Percentiles rank a stretch among this genome's conserved stretches.
These are phyloP conservation scores for Callipepla californica DNA, from an alignment of 2,113 vertebrate genomes.

Conservation along the genomic window DNA sequence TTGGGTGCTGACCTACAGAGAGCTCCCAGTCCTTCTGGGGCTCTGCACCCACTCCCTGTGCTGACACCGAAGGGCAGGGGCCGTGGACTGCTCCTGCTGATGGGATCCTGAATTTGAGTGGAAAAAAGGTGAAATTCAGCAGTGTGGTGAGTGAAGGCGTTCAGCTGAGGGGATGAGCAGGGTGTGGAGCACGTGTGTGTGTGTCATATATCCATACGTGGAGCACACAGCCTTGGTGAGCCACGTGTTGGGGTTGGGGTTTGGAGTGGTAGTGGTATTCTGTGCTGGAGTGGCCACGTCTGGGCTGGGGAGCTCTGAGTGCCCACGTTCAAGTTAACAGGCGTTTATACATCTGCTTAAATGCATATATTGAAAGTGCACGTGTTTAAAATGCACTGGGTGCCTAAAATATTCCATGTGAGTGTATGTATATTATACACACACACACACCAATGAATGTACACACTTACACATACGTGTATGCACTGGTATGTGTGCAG, in stretches of 20 bases:
- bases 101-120: background rate
- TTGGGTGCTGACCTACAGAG: background rate
- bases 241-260: rapidly evolving
- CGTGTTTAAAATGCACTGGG: too few relatives aligned
- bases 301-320: background rate
- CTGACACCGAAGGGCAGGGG: background rate
- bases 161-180: background rate
- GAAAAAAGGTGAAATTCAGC: background rate
- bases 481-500: too few relatives aligned
- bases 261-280: background rate
- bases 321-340: background rate
- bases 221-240: background rate
- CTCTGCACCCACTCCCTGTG: background rate
- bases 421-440: background rate
- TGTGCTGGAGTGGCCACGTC: background rate
- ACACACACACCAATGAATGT: background rate
- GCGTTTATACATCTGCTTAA: background rate
- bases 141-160: background rate
- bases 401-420: background rate
- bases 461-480: too few relatives aligned
- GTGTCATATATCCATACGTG: background rate
- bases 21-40: background rate
- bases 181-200: background rate
- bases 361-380: background rate
- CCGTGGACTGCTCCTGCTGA: background rate